phyloP scores from a whole-genome alignment of 2,113 vertebrate species.

The Heterotilapia buettikoferi region DNA sequence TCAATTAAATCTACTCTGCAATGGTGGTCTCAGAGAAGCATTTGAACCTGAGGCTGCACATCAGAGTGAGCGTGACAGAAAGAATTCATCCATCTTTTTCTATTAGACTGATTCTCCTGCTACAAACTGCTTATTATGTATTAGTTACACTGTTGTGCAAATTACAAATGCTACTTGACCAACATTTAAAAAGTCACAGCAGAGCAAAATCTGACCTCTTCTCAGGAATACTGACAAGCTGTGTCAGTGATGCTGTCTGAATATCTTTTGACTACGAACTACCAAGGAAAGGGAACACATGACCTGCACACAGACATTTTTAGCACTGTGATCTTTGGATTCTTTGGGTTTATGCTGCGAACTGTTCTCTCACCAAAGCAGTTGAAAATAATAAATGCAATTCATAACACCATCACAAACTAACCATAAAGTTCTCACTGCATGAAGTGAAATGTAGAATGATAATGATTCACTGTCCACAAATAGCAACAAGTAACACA shows the following conservation, averaged over 20 bases:
- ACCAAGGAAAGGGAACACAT: neutral
- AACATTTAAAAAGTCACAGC: constrained; percentile 1
- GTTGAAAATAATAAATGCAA: neutral
- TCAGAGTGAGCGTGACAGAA: neutral
- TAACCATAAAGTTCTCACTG: constrained; percentile 14
- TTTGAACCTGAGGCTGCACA: neutral
- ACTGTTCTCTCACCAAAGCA: neutral
- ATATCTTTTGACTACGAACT: neutral
- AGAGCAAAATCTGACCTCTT: neutral
- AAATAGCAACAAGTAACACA: neutral
- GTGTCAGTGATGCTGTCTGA: neutral
- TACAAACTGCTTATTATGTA: neutral
- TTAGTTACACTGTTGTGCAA: neutral
- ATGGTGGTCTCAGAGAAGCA: neutral
- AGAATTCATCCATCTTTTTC: neutral
- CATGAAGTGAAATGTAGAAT: neutral
- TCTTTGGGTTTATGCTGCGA: neutral
- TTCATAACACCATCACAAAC: neutral
- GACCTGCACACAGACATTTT: neutral
- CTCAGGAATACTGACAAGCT: constrained; percentile 4
- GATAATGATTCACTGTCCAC: neutral
- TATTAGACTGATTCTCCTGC: neutral
- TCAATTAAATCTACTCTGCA: neutral
- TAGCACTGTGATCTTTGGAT: neutral
- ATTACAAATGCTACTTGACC: neutral